phyloP scores from a whole-genome alignment of 2,113 vertebrate genomes.

The Hyaena hyaena region DNA sequence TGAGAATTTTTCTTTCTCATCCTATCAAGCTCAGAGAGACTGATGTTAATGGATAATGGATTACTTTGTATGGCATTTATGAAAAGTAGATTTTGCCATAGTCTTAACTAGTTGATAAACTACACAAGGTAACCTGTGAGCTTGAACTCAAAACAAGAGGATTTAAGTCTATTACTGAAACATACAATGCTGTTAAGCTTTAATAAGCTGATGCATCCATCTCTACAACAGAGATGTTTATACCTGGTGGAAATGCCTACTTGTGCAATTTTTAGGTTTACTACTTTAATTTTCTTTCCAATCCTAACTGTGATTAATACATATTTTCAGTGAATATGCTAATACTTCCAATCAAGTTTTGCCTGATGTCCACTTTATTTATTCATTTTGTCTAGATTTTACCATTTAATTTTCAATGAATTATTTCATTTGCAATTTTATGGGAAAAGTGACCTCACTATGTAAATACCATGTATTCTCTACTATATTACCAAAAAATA shows the following conservation, averaged over 20 bases:
- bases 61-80: neutral
- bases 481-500: neutral
- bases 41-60: neutral
- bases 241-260: neutral
- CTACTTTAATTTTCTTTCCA: neutral
- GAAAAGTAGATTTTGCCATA: neutral
- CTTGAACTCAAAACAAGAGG: neutral
- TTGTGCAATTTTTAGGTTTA: neutral
- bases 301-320: neutral
- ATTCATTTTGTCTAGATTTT: conserved; percentile 17
- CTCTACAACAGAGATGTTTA: neutral
- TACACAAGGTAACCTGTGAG: neutral
- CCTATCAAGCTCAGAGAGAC: neutral
- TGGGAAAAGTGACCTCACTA: neutral
- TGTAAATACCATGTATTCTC: neutral
- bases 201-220: neutral
- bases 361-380: neutral
- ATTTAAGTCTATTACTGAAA: neutral
- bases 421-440: neutral
- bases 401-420: neutral
- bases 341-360: neutral
- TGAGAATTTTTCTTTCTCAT: neutral
- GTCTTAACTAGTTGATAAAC: neutral
- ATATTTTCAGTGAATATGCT: neutral
- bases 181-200: neutral